These are phyloP conservation scores for Mythimna vitellina DNA, from an alignment of 2,888 invertebrate species.

Conservation along the genomic window DNA sequence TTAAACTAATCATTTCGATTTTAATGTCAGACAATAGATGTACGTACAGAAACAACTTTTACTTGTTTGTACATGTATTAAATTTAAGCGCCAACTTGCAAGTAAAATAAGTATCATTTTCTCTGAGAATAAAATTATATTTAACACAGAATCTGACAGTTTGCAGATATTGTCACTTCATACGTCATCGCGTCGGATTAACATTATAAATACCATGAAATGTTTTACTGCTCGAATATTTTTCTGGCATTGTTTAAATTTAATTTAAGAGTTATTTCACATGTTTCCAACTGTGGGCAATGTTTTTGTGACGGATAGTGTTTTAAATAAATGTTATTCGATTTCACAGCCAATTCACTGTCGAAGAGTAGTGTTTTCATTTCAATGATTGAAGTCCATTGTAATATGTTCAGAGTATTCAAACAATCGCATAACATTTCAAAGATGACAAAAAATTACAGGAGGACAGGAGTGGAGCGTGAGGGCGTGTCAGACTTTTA, in stretches of 20 bases:
- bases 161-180: constrained; percentile 46
- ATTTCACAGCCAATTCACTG: constrained; percentile 16
- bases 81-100: background rate
- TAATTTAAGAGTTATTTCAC: constrained; percentile 35
- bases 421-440: background rate
- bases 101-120: background rate
- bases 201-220: constrained; percentile 35
- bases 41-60: too few relatives aligned
- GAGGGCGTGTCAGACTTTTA: too few relatives aligned
- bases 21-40: too few relatives aligned
- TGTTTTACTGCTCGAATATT: constrained; percentile 26
- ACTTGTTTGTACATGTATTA: background rate
- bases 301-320: constrained; percentile 22
- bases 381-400: constrained; percentile 7
- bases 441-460: background rate
- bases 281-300: constrained; percentile 2
- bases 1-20: too few relatives aligned
- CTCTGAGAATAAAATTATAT: constrained; percentile 16
- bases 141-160: constrained; percentile 31
- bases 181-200: constrained; percentile 46
- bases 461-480: background rate
- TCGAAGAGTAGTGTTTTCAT: constrained; percentile 11
- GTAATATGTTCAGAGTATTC: background rate
- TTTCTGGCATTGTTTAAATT: constrained; percentile 31
- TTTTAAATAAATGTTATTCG: constrained; percentile 25